A percentile compares a stretch with the other conserved stretches of the same genome.
Evolutionary conservation across 2,888 invertebrate species (phyloP).

Genomic region (Notodonta ziczac): DNA sequence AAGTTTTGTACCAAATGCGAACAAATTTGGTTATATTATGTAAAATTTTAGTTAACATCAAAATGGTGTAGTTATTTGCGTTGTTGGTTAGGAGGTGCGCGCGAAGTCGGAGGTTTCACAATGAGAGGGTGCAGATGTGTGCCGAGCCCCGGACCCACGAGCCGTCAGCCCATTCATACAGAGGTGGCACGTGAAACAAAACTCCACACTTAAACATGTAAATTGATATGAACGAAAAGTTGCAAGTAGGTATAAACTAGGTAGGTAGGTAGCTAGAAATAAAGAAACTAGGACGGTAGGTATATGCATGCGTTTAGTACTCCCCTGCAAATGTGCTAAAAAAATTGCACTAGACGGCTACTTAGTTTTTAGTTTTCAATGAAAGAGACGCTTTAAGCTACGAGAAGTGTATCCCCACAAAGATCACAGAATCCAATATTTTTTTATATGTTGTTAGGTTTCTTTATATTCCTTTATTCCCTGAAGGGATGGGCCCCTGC

Average conservation of each 20-base stretch:
- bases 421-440: too few species aligned
- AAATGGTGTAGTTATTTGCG: neutral
- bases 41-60: neutral
- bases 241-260: neutral
- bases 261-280: neutral
- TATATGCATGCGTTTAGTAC: neutral
- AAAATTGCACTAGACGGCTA: neutral
- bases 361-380: too few species aligned
- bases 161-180: neutral
- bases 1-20: neutral
- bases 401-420: too few species aligned
- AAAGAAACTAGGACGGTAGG: neutral
- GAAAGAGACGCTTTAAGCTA: too few species aligned
- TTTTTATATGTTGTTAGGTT: too few species aligned
- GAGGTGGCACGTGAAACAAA: neutral
- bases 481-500: too few species aligned
- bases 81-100: neutral
- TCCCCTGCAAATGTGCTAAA: neutral
- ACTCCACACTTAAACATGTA: constrained; percentile 2
- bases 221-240: neutral
- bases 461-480: too few species aligned
- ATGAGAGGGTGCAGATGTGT: constrained; percentile 6
- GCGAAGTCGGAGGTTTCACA: constrained; percentile 1
- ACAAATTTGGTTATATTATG: neutral
- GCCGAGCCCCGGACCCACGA: neutral